Percentiles rank a stretch among this genome's conserved stretches.
These are phyloP conservation scores for Rhinoderma darwinii DNA, from an alignment of 2,113 vertebrate species.

Conservation along the genomic window DNA sequence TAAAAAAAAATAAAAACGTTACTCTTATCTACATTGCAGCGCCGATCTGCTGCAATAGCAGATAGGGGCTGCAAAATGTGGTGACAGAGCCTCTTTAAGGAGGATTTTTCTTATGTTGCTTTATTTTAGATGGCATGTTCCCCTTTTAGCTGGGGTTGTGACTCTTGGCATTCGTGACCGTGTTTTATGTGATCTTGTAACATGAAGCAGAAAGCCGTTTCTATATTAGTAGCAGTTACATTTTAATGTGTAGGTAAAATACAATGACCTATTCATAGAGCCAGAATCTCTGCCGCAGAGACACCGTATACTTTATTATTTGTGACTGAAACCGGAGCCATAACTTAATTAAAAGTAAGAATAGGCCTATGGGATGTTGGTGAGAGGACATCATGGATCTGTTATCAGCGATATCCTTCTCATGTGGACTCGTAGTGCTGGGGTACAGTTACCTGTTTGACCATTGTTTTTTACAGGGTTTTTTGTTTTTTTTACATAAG, in stretches of 20 bases:
- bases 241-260: neutral
- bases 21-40: no score
- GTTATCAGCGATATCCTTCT: neutral
- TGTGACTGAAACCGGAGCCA: neutral
- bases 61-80: no score
- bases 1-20: no score
- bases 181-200: conserved; percentile 7
- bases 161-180: neutral
- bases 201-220: neutral
- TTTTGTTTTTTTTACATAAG: no score
- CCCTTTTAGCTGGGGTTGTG: neutral
- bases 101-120: no score
- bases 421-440: neutral
- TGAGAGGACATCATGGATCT: neutral
- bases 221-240: neutral
- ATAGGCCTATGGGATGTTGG: neutral
- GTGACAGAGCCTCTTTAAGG: no score
- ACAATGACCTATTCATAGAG: conserved; percentile 28
- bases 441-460: neutral
- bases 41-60: no score
- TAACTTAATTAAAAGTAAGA: conserved; percentile 11
- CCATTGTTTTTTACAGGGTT: neutral
- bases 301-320: neutral
- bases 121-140: neutral
- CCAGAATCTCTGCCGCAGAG: neutral